Evolutionary conservation across 2,113 vertebrate species (phyloP), one percentile per base, ranked within the genome.

Genomic region (Anoplopoma fimbria): DNA sequence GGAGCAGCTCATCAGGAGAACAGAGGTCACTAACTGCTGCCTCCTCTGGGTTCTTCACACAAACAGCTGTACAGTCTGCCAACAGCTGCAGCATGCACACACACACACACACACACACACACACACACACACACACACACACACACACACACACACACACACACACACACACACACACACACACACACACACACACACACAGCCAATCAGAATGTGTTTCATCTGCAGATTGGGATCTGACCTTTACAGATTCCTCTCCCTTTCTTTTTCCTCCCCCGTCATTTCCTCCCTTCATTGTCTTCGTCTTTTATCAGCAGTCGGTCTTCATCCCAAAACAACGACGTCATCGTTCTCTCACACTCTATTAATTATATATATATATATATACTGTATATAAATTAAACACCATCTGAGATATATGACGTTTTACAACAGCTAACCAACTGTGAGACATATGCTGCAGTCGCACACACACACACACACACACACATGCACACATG

Each of bases 201-300:
- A 80, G 38, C 27, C 73, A 65, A 27, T 65, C 45, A 71, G 38
- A 76, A 51, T 13, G 57, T 51, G 31, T 36, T 29, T 67, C 58
- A 63, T 74, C 34, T 64, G 12, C 62, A 73, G 69, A 58, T 75
- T 29, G 64, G 40, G 77, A 79, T 68, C 23, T 72, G 78, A 86
- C 83, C 79, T 80, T 72, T 75, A 67, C 49, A 53, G 45, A 75
- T 65, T 81, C 69, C 27, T 64, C 64, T 49, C 51, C 33, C 15
- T 55, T 80, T 75, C 45, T 60, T 57, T 64, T 55, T 67, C 60
- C 70, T 84, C 69, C 79, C 15, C 49, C 74, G 68, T 83, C 51
- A 76, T 81, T 87, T 88, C 82, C 82, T 90, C 65, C 45, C 78
- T 60, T 83, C 53, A 63, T 79, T 87, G 71, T 80, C 58, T 85